Conservation (phyloP, 1,140 invertebrate species). For the Tetragnatha versicolor region DNA sequence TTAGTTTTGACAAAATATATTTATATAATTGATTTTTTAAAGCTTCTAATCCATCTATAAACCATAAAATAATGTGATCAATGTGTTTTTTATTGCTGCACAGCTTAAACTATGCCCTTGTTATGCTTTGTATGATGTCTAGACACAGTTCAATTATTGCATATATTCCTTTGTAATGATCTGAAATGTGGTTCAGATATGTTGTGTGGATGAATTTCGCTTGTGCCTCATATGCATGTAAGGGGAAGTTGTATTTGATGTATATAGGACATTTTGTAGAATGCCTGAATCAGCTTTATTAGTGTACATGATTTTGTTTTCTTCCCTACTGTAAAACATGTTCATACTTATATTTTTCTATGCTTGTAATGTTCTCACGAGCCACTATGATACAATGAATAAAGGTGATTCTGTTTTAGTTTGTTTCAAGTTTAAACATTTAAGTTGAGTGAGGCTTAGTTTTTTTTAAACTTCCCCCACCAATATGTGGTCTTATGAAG, state of each 20-base stretch:
- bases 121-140: background rate
- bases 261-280: background rate
- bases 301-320: background rate
- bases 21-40: no score
- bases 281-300: conserved; percentile 15
- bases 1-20: no score
- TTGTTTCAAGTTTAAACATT: no score
- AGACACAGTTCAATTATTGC: background rate
- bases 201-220: background rate
- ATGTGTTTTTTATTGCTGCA: background rate
- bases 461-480: no score
- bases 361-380: conserved; percentile 8
- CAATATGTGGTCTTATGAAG: no score
- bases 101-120: background rate
- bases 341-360: conserved; percentile 33
- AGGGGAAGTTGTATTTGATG: conserved; percentile 7
- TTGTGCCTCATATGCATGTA: background rate
- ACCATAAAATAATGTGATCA: no score
- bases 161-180: background rate
- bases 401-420: conserved; percentile 28
- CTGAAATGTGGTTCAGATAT: background rate
- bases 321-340: background rate
- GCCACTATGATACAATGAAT: conserved; percentile 6
- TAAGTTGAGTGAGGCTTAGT: no score
- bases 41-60: no score